phyloP scores from a whole-genome alignment of 2,797 vertebrate species.

The Periophthalmus magnuspinnatus region DNA sequence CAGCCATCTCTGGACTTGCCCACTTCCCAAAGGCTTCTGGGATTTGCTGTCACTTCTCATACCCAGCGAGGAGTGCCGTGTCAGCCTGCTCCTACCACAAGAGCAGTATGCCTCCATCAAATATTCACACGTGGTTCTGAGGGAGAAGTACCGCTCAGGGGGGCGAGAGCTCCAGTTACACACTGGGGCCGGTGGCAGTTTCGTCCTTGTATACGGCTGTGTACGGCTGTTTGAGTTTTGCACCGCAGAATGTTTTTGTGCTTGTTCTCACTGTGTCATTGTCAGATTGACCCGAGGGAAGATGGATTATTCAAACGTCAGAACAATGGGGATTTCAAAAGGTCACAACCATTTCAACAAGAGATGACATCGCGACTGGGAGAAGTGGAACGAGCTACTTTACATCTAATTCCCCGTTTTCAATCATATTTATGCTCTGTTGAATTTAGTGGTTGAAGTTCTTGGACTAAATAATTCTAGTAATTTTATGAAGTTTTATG shows the following conservation, averaged over 20 bases:
- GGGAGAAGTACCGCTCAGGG: slow-evolving; percentile 1
- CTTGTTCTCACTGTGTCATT: neutral
- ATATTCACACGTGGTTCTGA: slow-evolving; percentile 10
- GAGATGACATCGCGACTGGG: neutral
- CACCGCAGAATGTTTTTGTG: neutral
- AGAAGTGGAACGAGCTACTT: neutral
- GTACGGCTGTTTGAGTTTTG: neutral
- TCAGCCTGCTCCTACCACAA: slow-evolving; percentile 21
- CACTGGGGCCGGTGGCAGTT: neutral
- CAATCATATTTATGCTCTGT: too few relatives aligned
- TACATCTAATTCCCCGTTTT: neutral
- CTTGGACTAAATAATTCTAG: too few relatives aligned
- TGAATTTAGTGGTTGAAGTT: too few relatives aligned
- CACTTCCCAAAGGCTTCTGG: slow-evolving; percentile 31
- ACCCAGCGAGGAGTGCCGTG: slow-evolving; percentile 19
- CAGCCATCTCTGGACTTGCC: slow-evolving; percentile 23
- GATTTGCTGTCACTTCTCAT: slow-evolving; percentile 44
- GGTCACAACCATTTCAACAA: neutral
- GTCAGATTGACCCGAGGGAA: neutral
- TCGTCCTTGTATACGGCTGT: slow-evolving; percentile 5
- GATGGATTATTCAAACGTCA: neutral
- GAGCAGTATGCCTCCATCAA: slow-evolving; percentile 16
- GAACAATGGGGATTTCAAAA: slow-evolving; percentile 6
- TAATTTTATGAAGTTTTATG: too few relatives aligned
- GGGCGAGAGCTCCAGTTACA: slow-evolving; percentile 19